Conservation (phyloP, 1,140 invertebrate genomes). For the Samia ricini region DNA sequence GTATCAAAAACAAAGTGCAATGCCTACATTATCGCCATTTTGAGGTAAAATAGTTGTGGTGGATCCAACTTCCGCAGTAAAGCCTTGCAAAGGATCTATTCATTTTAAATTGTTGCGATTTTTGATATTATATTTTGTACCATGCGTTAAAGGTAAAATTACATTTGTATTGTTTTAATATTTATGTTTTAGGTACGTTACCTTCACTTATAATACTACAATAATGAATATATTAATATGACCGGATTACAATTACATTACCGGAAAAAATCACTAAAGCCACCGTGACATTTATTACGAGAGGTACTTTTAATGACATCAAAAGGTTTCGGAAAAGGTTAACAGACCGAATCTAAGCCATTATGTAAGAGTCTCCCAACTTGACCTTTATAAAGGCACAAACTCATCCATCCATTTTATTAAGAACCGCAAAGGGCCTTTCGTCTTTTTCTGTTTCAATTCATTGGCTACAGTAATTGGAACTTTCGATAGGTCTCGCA, state of each 20-base stretch:
- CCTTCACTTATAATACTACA: no score
- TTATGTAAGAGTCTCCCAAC: not conserved
- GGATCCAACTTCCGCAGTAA: no score
- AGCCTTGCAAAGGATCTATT: no score
- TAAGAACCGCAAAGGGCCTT: not conserved
- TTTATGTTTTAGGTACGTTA: no score
- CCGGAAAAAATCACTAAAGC: not conserved
- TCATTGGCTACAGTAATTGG: not conserved
- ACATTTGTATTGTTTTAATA: no score
- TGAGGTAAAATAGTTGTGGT: no score
- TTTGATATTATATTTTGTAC: no score
- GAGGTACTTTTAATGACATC: not conserved
- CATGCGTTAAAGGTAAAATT: no score
- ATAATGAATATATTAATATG: no score
- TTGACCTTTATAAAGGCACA: not conserved
- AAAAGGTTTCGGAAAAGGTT: conserved; percentile 1
- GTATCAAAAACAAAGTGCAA: no score
- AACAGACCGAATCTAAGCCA: not conserved
- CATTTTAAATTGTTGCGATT: no score
- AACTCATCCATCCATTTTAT: not conserved
- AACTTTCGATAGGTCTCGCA: not conserved
- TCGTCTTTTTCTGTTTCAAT: conserved; percentile 6
- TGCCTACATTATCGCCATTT: no score
- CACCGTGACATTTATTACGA: not conserved
- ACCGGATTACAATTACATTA: not conserved